Percentiles rank a stretch among this genome's conserved stretches.
These are phyloP conservation scores for Meliscaeva auricollis DNA, from an alignment of 2,888 invertebrate genomes.

Conservation along the genomic window DNA sequence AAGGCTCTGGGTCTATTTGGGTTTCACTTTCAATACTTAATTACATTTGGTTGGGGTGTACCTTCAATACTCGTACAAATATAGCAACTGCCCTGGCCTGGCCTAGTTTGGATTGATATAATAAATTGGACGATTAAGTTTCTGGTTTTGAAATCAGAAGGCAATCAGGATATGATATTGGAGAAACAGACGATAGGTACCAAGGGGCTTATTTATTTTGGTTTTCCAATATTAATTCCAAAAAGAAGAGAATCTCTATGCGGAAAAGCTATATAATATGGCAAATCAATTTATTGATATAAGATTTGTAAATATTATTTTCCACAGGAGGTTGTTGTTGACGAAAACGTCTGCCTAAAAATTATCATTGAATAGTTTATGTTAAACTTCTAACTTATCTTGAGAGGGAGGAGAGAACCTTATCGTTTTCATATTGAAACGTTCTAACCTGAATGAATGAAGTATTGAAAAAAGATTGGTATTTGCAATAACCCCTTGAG, in stretches of 20 bases:
- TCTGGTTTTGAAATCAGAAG: slow-evolving; percentile 5
- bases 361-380: too few species aligned
- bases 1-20: slow-evolving; percentile 39
- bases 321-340: too few species aligned
- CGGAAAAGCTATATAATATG: background rate
- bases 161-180: slow-evolving; percentile 13
- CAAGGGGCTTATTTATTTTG: slow-evolving; percentile 1
- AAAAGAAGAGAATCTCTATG: background rate
- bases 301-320: background rate
- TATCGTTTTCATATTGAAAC: too few species aligned
- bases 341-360: too few species aligned
- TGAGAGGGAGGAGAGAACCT: too few species aligned
- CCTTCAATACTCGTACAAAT: background rate
- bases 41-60: slow-evolving; percentile 3
- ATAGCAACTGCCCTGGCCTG: slow-evolving; percentile 9
- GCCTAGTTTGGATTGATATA: background rate
- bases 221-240: background rate
- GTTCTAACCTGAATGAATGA: too few species aligned
- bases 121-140: slow-evolving; percentile 31
- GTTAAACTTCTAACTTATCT: too few species aligned
- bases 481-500: too few species aligned
- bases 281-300: background rate
- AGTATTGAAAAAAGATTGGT: too few species aligned
- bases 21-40: slow-evolving; percentile 52
- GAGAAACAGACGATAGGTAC: background rate